Base-by-base conservation (phyloP, 2,797 vertebrate species). In the Calcarius lapponicus region DNA sequence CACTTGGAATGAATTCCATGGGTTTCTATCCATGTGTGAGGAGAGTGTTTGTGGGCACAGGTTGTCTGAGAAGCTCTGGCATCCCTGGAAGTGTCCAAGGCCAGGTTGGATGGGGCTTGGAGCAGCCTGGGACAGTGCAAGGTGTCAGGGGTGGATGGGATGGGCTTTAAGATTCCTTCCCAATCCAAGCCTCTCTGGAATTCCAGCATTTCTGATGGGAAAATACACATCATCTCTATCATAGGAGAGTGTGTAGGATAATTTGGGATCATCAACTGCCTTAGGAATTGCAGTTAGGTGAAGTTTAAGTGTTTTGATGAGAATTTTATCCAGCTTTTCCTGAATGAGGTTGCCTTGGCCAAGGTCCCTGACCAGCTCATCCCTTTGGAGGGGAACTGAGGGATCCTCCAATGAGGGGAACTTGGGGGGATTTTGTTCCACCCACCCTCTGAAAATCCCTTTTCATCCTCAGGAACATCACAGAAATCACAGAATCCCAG, bases 141-240 rank as follows among this genome's bases (percentile, higher is more conserved):
- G 18, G 22, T 71, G 65, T 48, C 24, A 22, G 45, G 45, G 17
- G 3, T 13, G 53, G 64, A 10, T 14, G 24, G 26, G 56, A 9
- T 62, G 57, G 11, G 26, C 15, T 56, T 71, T 26, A 22, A 32
- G 25, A 25, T 34, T 34, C 65, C 66, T 34, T 64, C 32, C 48
- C 43, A 22, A 11, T 13, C 57, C 74, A 34, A 40, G 26, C 31
- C 34, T 18, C 4, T 34, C 25, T 31, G 57, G 34, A 40, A 26
- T 62, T 54, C 64, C n/a, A 6, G 7, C 17, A 40, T 65, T 56
- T 29, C 8, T 29, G n/a, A 7, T 17, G 48, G 48, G 48, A 57
- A 31, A 36, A 36, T 6, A 4, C 15, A 22, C 18, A 0, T 2
- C 6, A 8, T 47, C 29, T 28, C 24, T 34, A 0, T 15, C 2